Conservation (phyloP, 2,888 invertebrate species). For the Campoletis raptor region DNA sequence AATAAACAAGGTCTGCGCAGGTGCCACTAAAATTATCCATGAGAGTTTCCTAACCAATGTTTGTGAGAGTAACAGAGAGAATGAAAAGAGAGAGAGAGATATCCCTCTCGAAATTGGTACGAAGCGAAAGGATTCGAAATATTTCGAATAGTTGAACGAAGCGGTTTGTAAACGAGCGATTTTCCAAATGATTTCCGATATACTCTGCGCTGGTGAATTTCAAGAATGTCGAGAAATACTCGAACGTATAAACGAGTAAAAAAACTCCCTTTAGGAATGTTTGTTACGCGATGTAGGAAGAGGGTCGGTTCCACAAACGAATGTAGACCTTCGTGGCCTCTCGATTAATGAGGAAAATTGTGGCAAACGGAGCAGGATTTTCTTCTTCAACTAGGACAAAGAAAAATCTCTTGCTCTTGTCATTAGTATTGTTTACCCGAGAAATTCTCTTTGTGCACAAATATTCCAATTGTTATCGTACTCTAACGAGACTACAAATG, state of each 20-base stretch:
- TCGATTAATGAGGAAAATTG: slow-evolving; percentile 45
- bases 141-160: slow-evolving; percentile 52
- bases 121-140: slow-evolving; percentile 39
- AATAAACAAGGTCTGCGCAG: slow-evolving; percentile 64
- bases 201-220: slow-evolving; percentile 50
- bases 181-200: slow-evolving; percentile 58
- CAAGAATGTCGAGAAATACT: slow-evolving; percentile 47
- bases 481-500: neutral
- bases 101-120: slow-evolving; percentile 33
- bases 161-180: slow-evolving; percentile 14
- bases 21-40: slow-evolving; percentile 64
- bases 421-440: slow-evolving; percentile 4
- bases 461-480: slow-evolving; percentile 4
- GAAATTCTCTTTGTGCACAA: slow-evolving; percentile 2
- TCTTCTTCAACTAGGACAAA: neutral
- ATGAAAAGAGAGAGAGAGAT: neutral
- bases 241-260: neutral
- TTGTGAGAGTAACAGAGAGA: neutral
- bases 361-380: slow-evolving; percentile 1
- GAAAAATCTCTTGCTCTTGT: slow-evolving; percentile 4
- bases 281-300: slow-evolving; percentile 48
- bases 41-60: slow-evolving; percentile 57
- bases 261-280: slow-evolving; percentile 40
- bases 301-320: slow-evolving; percentile 40
- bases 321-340: slow-evolving; percentile 21